These are phyloP conservation scores for Laupala kohalensis DNA, from an alignment of 1,140 invertebrate species.

Conservation along the genomic window DNA sequence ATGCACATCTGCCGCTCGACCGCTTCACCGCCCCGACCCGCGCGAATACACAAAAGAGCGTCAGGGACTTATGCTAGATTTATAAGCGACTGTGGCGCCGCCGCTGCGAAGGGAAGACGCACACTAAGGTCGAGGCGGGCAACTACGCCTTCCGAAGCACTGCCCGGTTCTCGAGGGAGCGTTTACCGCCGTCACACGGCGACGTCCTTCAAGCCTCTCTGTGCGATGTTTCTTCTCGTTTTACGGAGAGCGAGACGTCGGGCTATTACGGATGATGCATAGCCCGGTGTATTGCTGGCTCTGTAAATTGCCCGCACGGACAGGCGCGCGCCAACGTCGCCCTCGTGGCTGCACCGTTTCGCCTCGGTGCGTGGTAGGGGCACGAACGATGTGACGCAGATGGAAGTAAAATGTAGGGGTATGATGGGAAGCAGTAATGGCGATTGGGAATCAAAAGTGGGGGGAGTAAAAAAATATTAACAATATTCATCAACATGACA, in stretches of 20 bases:
- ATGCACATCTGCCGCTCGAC: neutral
- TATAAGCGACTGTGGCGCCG: neutral
- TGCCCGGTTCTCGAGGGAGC: neutral
- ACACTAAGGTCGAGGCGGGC: neutral
- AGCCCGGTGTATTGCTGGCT: neutral
- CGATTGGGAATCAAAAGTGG: neutral
- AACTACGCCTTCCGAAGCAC: too few relatives aligned
- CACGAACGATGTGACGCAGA: too few relatives aligned
- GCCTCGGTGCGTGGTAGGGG: neutral
- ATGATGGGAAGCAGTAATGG: neutral
- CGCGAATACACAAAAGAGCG: neutral
- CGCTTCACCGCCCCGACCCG: too few relatives aligned
- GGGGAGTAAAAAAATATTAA: too few relatives aligned
- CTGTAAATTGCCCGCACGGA: neutral
- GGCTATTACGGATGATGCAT: neutral
- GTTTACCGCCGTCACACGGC: neutral
- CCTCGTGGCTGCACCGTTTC: neutral
- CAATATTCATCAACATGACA: too few relatives aligned
- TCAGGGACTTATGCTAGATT: neutral
- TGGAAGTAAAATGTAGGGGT: too few relatives aligned
- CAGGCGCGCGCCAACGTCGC: neutral
- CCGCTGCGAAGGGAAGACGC: neutral
- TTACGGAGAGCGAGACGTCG: neutral
- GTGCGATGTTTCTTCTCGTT: too few relatives aligned
- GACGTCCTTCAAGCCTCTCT: neutral